Percentiles rank a stretch among this genome's conserved stretches.
Evolutionary conservation across 1,140 invertebrate species (phyloP).

Genomic region (Cardiocondyla obscurior): DNA sequence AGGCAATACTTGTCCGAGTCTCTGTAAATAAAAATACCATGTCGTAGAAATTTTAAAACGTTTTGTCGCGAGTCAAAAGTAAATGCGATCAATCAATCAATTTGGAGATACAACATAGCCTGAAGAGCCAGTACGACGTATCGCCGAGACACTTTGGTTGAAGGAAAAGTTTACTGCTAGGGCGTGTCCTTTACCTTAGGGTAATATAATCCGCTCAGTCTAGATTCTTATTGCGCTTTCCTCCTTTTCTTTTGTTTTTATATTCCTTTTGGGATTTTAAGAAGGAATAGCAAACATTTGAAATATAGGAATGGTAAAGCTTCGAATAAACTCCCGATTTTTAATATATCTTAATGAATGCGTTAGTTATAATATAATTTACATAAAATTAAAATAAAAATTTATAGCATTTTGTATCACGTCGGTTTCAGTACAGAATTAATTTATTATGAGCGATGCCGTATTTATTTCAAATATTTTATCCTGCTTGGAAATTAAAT

Average conservation of each 20-base stretch:
- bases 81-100: slow-evolving; percentile 20
- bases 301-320: too few relatives aligned
- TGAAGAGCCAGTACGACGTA: background rate
- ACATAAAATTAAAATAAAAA: background rate
- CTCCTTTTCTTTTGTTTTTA: background rate
- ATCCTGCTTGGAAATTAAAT: background rate
- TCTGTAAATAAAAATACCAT: background rate
- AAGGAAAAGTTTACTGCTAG: background rate
- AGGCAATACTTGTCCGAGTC: background rate
- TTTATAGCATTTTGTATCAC: background rate
- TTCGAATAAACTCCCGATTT: background rate
- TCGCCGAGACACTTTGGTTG: background rate
- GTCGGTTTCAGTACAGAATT: background rate
- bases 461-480: slow-evolving; percentile 9
- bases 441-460: background rate
- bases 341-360: background rate
- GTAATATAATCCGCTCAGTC: slow-evolving; percentile 4
- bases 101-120: background rate
- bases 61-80: background rate
- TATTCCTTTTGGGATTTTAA: too few relatives aligned
- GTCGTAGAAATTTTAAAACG: background rate
- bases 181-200: background rate
- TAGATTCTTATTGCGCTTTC: background rate
- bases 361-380: background rate
- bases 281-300: too few relatives aligned